Evolutionary conservation across 2,888 invertebrate genomes (phyloP), one percentile per base, ranked within the genome.

Genomic region (Oxyteleia sp.): DNA sequence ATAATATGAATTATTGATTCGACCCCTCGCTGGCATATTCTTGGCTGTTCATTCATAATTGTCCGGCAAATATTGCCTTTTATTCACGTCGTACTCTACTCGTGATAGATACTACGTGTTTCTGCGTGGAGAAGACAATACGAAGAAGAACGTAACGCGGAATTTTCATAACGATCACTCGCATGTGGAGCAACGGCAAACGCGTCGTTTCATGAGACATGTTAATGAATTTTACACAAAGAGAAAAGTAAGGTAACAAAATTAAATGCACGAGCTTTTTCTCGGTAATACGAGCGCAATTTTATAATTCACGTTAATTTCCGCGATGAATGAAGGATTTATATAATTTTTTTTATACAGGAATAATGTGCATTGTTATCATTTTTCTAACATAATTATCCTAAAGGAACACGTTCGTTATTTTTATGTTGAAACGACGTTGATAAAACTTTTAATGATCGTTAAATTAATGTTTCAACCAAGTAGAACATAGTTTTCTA

Each of bases 31-130:
- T 7, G n/a, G 45, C 57, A 43, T 43, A 32, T 66, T 49, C 80
- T 51, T 53, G 47, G 45, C 35, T 41, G 74, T 64, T 80, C 72
- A 80, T 80, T 80, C 80, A 80, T 80, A 68, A 80, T 80, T 61
- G 72, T 74, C 69, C 79, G 47, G 55, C 57, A 79, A 69, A 79
- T 71, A 64, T 71, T 61, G 72, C 51, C 61, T 66, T 68, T 74
- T 74, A 68, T 74, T 68, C 72, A 18, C 45, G 32, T 51, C 66
- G 71, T 63, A 53, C 47, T 35, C n/a, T 11, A 68, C 20, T 23
- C 59, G 75, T 10, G 55, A 75, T 45, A 57, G 57, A 47, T 64
- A 55, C 45, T 47, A 29, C 64, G 4, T 41, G 45, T 55, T 63
- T 55, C 63, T 55, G 53, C 26, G 43, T n/a, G 23, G 38, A 13